A percentile compares a stretch with the other conserved stretches of the same genome.
Evolutionary conservation across 2,113 vertebrate species (phyloP).

Genomic region (Amphiprion percula): DNA sequence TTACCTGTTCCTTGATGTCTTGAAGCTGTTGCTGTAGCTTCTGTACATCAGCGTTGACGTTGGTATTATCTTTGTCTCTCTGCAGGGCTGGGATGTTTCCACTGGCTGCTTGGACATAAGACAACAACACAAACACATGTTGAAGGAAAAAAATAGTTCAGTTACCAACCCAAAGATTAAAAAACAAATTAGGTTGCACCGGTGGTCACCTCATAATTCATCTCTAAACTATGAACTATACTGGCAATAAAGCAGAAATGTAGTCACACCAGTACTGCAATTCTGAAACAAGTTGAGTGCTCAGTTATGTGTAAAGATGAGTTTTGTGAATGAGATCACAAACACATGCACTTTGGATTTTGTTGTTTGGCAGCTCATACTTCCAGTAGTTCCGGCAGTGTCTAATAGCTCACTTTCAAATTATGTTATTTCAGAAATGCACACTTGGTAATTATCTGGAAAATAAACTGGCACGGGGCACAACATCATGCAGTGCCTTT

Average conservation of each 20-base stretch:
- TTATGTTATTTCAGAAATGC: slow-evolving; percentile 26
- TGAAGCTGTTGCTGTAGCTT: slow-evolving; percentile 98
- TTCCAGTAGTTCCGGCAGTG: slow-evolving; percentile 9
- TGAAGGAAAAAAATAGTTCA: neutral
- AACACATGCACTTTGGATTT: slow-evolving; percentile 37
- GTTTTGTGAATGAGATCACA: slow-evolving; percentile 33
- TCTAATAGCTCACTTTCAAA: slow-evolving; percentile 17
- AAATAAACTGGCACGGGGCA: slow-evolving; percentile 30
- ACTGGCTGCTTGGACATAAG: slow-evolving; percentile 86
- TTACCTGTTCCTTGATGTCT: slow-evolving; percentile 99
- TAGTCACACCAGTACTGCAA: neutral
- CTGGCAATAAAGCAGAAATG: slow-evolving; percentile 31
- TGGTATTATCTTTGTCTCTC: slow-evolving; percentile 98
- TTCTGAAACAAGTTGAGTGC: slow-evolving; percentile 21
- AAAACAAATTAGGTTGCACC: neutral
- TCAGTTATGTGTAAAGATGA: slow-evolving; percentile 2
- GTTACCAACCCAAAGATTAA: slow-evolving; percentile 6
- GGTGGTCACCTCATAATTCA: slow-evolving; percentile 16
- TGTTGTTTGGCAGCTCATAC: slow-evolving; percentile 26
- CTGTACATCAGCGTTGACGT: slow-evolving; percentile 98
- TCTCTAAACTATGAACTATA: slow-evolving; percentile 31
- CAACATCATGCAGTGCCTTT: slow-evolving; percentile 32
- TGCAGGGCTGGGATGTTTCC: slow-evolving; percentile 96
- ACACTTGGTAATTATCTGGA: slow-evolving; percentile 29
- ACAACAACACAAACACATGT: slow-evolving; percentile 12